Base-by-base conservation (phyloP, 2,888 invertebrate species). In the Notodonta ziczac region DNA sequence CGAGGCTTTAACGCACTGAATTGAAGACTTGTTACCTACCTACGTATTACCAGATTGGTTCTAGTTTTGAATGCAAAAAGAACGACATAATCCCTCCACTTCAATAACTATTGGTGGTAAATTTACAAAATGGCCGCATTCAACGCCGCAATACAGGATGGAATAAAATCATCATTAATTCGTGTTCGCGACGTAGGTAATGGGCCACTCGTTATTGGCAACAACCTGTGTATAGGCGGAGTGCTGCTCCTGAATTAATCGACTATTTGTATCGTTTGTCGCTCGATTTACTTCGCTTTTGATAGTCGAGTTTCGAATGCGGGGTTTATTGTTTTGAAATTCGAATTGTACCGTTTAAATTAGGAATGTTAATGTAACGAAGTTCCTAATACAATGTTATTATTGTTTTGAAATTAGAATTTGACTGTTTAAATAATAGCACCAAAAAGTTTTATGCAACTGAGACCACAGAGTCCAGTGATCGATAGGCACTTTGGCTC, bases 151-250 rank as follows among this genome's bases (percentile, higher is more conserved):
- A 69, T 62, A 55, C 55, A 55, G 65, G 57, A 59, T 60, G 69
- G 74, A 76, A 91, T 91, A 91, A 91, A 90, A 91, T 91, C 87
- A 91, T 78, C 91, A 91, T 91, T 86, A 88, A 90, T 91, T 91
- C 84, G 87, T 90, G 91, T 81, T 80, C 81, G 80, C 86, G 91
- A 91, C 91, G 84, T 76, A 76, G 76, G 83, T 86, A 89, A 91
- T 88, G 88, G 86, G 76, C 87, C 86, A 86, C 90, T 91, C 81
- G 84, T 86, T 88, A 90, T 90, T 83, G 90, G 84, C 59, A 81
- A 89, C 81, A 86, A 85, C 89, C 89, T 89, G 89, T 89, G 89
- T 87, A 78, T 77, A 78, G 65, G 70, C 72, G 58, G 62, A 70
- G 71, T 71, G 74, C 66, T 73, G 74, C 16, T 63, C 55, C 53